Base-by-base conservation (phyloP, 2,888 invertebrate genomes). In the Oligia fasciuncula region DNA sequence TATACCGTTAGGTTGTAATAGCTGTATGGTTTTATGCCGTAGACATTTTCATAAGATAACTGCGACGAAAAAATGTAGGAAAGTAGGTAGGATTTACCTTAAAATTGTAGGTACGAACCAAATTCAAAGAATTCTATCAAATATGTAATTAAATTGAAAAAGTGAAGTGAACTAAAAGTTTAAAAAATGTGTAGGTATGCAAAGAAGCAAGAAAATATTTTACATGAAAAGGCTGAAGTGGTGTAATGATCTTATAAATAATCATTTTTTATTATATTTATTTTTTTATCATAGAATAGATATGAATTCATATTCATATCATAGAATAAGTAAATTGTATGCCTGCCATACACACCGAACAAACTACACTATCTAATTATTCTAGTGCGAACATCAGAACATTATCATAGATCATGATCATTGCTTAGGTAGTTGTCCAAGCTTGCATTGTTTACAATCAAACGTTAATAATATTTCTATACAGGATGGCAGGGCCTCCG, bases 371-470 rank as follows among this genome's bases (percentile, higher is more conserved):
- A 73, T 69, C 4, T 66, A 40, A 40, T 4, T 40, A 73, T 73
- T 46, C 9, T n/a, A 63, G 19, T 51, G 46, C 69, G 11, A 62
- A 72, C 49, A 72, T 69, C 11, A 73, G 49, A 49, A 57, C 49
- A 81, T 73, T 4, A 74, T 81, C 57, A 81, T 43, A 69, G 68
- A 80, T 71, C 40, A 75, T 65, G 67, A 23, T 57, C 29, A 65
- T 67, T 74, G 63, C 60, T n/a, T 49, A 69, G 5, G 51, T 76
- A 80, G 62, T 67, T 65, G 54, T 67, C 70, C 35, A 57, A 70
- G 17, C 40, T 62, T 60, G 49, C 14, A 72, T 51, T 60, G 29
- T 51, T 43, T 54, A 66, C 62, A 72, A 77, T 72, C 9, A 65
- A 63, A 67, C 29, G 2, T 66, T 49, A 57, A 54, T 74, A 67